phyloP scores from a whole-genome alignment of 2,888 invertebrate species.

The Tillus elongatus region DNA sequence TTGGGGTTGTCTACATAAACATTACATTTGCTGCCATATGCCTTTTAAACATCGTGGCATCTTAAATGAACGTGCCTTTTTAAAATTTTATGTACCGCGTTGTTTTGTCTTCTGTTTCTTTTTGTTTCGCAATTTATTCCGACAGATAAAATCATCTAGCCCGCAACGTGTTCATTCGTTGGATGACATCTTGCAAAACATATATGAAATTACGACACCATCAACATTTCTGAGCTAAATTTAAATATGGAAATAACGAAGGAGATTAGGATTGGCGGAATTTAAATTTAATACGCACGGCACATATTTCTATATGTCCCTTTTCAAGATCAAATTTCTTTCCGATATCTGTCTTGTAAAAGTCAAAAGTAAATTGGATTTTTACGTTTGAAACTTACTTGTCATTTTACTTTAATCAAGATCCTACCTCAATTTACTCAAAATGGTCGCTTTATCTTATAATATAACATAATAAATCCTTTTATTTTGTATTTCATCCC shows the following conservation, averaged over 20 bases:
- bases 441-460: too few species aligned
- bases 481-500: too few species aligned
- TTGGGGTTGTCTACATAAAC: slow-evolving; percentile 28
- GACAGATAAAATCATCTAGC: too few species aligned
- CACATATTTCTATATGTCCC: not conserved
- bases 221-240: slow-evolving; percentile 25
- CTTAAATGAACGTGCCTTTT: slow-evolving; percentile 24
- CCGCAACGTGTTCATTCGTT: too few species aligned
- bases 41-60: slow-evolving; percentile 25
- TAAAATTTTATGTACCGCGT: too few species aligned
- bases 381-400: too few species aligned
- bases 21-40: slow-evolving; percentile 24
- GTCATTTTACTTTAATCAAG: too few species aligned
- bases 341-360: slow-evolving; percentile 9
- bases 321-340: slow-evolving; percentile 9
- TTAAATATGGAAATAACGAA: slow-evolving; percentile 28
- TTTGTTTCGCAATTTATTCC: too few species aligned
- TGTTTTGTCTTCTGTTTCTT: too few species aligned
- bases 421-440: too few species aligned
- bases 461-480: too few species aligned
- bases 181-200: slow-evolving; percentile 16
- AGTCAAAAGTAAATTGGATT: slow-evolving; percentile 11
- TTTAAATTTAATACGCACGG: slow-evolving; percentile 25
- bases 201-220: slow-evolving; percentile 26
- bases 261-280: slow-evolving; percentile 26